Conservation (phyloP, 2,797 vertebrate species). For the Allobates femoralis region DNA sequence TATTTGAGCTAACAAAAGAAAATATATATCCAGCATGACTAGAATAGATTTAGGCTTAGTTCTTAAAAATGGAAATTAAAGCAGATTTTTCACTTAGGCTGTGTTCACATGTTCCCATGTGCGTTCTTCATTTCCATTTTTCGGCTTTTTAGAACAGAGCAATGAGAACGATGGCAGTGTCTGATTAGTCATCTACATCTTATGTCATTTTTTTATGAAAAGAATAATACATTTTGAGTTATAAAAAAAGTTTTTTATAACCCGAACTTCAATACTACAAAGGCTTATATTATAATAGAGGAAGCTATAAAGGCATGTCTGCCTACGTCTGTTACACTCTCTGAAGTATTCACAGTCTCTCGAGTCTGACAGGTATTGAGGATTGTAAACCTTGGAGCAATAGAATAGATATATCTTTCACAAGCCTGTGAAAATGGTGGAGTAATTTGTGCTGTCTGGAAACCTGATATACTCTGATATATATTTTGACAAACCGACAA, state of each 20-base stretch:
- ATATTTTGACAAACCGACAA: constrained; percentile 46
- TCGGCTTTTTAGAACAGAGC: no score
- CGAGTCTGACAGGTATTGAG: constrained; percentile 15
- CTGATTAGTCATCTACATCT: no score
- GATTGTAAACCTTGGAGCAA: constrained; percentile 35
- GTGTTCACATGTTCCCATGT: no score
- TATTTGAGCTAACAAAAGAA: no score
- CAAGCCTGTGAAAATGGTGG: constrained; percentile 21
- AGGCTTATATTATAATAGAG: background rate
- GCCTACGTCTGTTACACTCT: background rate
- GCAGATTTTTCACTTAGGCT: no score
- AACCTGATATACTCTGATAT: constrained; percentile 39
- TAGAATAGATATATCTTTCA: constrained; percentile 39
- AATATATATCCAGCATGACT: no score
- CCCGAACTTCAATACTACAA: background rate
- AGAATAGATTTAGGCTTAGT: no score
- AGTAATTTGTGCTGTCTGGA: constrained; percentile 44
- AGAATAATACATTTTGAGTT: no score
- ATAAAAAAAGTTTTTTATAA: background rate
- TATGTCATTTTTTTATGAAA: no score
- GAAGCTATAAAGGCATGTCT: background rate
- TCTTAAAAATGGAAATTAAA: no score
- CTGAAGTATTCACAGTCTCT: background rate
- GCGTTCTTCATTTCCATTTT: no score
- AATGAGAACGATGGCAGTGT: no score